These are phyloP conservation scores for Clarias gariepinus DNA, from an alignment of 2,113 vertebrate genomes.

Conservation along the genomic window DNA sequence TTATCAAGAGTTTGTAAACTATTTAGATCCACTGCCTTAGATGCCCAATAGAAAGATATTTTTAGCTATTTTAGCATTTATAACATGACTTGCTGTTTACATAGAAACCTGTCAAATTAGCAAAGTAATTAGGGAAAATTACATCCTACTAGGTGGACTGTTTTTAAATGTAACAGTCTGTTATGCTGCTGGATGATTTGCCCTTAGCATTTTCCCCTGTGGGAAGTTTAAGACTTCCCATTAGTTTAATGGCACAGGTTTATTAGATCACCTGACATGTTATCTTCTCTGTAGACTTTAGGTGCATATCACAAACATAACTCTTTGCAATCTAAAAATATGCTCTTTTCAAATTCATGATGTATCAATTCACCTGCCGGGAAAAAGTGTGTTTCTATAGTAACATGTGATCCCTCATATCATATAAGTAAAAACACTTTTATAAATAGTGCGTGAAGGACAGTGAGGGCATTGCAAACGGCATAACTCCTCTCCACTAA, in stretches of 20 bases:
- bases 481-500: not conserved
- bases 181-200: no score
- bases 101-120: not conserved
- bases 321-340: not conserved
- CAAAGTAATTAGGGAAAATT: not conserved
- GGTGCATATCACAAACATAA: not conserved
- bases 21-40: not conserved
- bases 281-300: not conserved
- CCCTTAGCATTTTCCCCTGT: not conserved
- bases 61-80: not conserved
- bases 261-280: not conserved
- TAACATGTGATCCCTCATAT: not conserved
- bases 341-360: not conserved
- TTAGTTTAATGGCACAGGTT: not conserved
- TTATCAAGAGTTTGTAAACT: not conserved
- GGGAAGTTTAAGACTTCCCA: not conserved
- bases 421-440: not conserved
- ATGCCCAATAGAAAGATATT: not conserved
- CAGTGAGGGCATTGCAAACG: not conserved
- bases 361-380: not conserved
- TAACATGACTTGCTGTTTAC: not conserved
- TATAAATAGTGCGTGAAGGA: not conserved
- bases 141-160: not conserved
- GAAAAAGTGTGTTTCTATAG: not conserved
- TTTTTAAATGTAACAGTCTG: not conserved